Base-by-base conservation (phyloP, 2,888 invertebrate genomes). In the Xestoiulus laeticollis region DNA sequence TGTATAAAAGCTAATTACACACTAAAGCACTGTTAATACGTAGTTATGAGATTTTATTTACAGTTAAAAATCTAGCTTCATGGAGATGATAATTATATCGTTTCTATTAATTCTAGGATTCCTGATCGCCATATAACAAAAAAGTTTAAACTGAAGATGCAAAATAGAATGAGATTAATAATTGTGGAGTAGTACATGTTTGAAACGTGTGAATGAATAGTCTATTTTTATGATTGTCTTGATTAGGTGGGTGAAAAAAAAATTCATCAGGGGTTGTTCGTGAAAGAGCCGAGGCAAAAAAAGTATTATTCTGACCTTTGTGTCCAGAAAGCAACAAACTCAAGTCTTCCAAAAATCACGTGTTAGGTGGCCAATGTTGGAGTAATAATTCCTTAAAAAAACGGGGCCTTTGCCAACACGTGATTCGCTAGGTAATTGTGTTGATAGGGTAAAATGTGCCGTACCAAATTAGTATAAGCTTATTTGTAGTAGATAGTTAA, bases 331-430 rank as follows among this genome's bases (percentile, higher is more conserved):
- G n/a, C 59, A 59, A 59, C 59, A 59, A 59, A 59, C 59, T 59
- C 59, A 59, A 59, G 59, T 59, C 59, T 59, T 59, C 59, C 59
- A 59, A n/a, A 59, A 59, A 59, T 59, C 22, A 22, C 59, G 59
- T 59, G 59, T 59, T 59, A n/a, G 22, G 59, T n/a, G 59, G 59
- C 59, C 59, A 59, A n/a, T 59, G 59, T 59, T 59, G 59, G 59
- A 59, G n/a, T 59, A 6, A 19, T 3, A 59, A 59, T n/a, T 59
- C 59, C n/a, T 59, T 59, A 59, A 59, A n/a, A n/a, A 59, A 59
- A 59, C 59, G 59, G 59, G 59, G 59, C n/a, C 59, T 59, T 59
- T 59, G 59, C 59, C 59, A 59, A n/a, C 59, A 59, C 59, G 59
- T 59, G 59, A 59, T 19, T 59, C n/a, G n/a, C n/a, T 59, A 59